phyloP scores from a whole-genome alignment of 1,140 invertebrate species.

The Drosophila arizonae region DNA sequence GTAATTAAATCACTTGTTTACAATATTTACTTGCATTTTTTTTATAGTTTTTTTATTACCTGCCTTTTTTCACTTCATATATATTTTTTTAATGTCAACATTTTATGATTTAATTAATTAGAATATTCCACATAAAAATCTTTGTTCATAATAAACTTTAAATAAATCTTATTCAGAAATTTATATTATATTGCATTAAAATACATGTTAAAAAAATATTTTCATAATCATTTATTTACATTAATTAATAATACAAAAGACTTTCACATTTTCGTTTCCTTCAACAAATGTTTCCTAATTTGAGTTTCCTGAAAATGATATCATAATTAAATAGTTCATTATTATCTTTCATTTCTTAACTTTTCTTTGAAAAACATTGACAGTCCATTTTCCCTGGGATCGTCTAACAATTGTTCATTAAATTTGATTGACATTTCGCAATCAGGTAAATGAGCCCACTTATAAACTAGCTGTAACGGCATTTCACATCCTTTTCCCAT shows the following conservation, averaged over 20 bases:
- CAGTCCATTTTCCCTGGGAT: neutral
- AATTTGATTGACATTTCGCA: neutral
- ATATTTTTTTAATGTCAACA: neutral
- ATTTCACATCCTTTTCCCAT: neutral
- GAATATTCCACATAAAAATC: neutral
- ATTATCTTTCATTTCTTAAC: neutral
- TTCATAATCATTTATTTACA: too few species aligned
- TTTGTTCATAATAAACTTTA: too few species aligned
- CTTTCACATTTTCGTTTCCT: too few species aligned
- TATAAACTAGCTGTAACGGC: neutral
- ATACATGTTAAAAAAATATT: too few species aligned
- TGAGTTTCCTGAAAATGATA: too few species aligned
- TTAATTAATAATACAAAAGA: too few species aligned
- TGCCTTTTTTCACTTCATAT: neutral
- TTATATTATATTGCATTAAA: too few species aligned
- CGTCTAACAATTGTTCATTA: neutral
- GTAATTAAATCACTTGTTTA: constrained; percentile 7
- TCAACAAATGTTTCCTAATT: too few species aligned
- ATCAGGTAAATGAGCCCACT: neutral
- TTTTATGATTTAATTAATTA: neutral
- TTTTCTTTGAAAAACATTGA: neutral
- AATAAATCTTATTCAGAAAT: too few species aligned
- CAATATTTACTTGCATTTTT: neutral
- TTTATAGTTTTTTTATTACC: neutral
- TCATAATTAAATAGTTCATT: too few species aligned